A percentile compares a stretch with the other conserved stretches of the same genome.
Conservation (phyloP, 2,113 vertebrate genomes). For the Oncorhynchus tshawytscha region DNA sequence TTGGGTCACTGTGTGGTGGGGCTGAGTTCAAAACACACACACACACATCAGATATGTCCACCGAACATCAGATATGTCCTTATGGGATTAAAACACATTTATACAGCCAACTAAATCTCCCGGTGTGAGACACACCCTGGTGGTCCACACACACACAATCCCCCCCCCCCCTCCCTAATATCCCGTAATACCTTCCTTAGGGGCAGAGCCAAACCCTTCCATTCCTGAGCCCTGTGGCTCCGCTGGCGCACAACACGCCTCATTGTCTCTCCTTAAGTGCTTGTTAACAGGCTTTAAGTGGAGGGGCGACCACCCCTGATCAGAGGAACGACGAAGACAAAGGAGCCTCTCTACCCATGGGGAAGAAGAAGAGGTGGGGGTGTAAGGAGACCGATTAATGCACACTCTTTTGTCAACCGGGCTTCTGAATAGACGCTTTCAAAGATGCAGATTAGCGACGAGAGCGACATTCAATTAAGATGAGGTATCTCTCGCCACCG, state of each 20-base stretch:
- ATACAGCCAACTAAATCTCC: too few relatives aligned
- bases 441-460: constrained; percentile 65
- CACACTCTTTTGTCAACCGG: constrained; percentile 57
- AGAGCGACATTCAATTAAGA: constrained; percentile 78
- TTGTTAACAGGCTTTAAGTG: constrained; percentile 63
- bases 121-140: neutral
- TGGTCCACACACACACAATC: neutral
- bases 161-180: neutral
- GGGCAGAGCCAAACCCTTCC: constrained; percentile 37
- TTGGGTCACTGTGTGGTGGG: too few relatives aligned
- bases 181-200: constrained; percentile 47
- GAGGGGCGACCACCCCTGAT: constrained; percentile 47
- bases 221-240: constrained; percentile 44
- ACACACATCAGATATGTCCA: too few relatives aligned
- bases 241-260: neutral
- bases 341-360: constrained; percentile 45
- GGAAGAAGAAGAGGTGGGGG: constrained; percentile 38
- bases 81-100: too few relatives aligned
- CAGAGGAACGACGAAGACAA: constrained; percentile 56
- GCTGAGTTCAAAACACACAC: too few relatives aligned
- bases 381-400: constrained; percentile 47
- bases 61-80: too few relatives aligned
- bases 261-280: constrained; percentile 29
- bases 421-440: constrained; percentile 60
- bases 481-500: constrained; percentile 57